Evolutionary conservation across 2,113 vertebrate genomes (phyloP).

Genomic region (Leptobrachium leishanense): DNA sequence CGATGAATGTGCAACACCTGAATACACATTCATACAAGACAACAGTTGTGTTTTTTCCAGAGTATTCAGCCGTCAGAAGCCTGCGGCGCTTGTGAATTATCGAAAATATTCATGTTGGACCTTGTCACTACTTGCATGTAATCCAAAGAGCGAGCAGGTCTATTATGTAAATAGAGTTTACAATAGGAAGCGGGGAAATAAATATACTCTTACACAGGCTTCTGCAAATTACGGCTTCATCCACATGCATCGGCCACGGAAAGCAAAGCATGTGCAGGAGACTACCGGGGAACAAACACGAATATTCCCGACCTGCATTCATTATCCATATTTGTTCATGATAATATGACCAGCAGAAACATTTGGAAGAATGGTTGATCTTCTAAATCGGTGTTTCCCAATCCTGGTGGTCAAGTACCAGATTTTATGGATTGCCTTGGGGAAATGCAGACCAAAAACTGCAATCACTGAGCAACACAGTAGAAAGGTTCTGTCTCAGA

Average conservation of each 20-base stretch:
- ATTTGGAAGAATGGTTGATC: too few species aligned
- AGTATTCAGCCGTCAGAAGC: constrained; percentile 11
- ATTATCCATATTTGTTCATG: too few species aligned
- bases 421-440: too few species aligned
- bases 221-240: constrained; percentile 1
- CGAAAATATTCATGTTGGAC: neutral
- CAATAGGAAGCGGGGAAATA: constrained; percentile 26
- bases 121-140: neutral
- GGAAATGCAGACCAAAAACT: too few species aligned
- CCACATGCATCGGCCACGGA: neutral
- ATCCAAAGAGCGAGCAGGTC: neutral
- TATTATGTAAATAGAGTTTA: constrained; percentile 10
- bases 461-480: too few species aligned
- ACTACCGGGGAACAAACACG: constrained; percentile 1
- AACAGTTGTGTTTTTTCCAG: constrained; percentile 22
- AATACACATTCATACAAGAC: constrained; percentile 34
- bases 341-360: too few species aligned
- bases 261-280: neutral
- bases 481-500: too few species aligned
- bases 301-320: too few species aligned
- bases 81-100: constrained; percentile 6
- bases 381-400: too few species aligned
- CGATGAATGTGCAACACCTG: constrained; percentile 30
- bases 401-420: too few species aligned
- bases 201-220: neutral